Evolutionary conservation across 2,888 invertebrate species (phyloP), one percentile per base, ranked within the genome.

Genomic region (Cheiracanthium punctorium): DNA sequence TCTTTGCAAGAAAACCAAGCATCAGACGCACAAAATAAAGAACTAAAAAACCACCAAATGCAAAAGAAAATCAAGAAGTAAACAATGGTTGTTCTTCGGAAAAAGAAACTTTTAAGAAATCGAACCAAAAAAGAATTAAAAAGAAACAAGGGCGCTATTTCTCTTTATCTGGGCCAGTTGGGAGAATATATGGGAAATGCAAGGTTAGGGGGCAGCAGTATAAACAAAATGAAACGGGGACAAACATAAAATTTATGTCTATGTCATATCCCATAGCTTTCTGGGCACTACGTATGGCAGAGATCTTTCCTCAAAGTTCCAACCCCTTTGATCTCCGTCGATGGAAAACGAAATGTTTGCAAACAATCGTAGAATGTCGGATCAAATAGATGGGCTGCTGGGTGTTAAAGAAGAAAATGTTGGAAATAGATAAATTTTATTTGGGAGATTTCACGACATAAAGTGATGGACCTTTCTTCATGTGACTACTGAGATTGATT

Each of bases 231-330:
- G 74, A n/a, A 85, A 85, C 70, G 79, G 79, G 74, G 73, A 85
- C 84, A 85, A 85, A 80, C 84, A 79, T n/a, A 85, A 74, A 85
- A 85, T 85, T 85, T 80, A 80, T 85, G 84, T 79, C 74, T 72
- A 72, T 80, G 79, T 74, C 84, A 79, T 80, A 74, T 79, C 84
- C 69, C 64, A 37, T 73, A 28, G 43, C 33, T 33, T 71, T 41
- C 71, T 29, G 28, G 77, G 37, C 79, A 69, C 67, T 77, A 73
- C 73, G 79, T 73, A n/a, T 85, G 84, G 79, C 79, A 84, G 84
- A 72, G n/a, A 84, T 84, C 72, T n/a, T n/a, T n/a, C n/a, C n/a
- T 76, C 73, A 30, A 77, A 37, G 73, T 48, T 17, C 43, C 52
- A 10, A 37, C 84, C 79, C 79, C 84, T 85, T 24, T 80, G 69